Base-by-base conservation (phyloP, 1,140 invertebrate species). In the Harlomillsia oculata region DNA sequence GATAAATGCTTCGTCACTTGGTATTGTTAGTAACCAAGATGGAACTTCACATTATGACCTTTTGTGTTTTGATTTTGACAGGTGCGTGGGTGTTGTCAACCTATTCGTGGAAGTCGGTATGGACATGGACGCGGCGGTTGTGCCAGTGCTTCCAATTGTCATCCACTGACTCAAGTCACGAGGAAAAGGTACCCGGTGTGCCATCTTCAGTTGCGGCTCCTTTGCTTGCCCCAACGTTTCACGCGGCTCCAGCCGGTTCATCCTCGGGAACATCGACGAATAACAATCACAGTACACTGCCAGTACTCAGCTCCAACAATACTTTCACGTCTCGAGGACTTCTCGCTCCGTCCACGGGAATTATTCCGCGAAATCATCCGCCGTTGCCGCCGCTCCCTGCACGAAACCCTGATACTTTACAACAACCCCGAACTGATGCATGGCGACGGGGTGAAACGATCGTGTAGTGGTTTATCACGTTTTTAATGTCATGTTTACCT, bases 61-160 rank as follows among this genome's bases (percentile, higher is more conserved):
- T 46, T 45, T 53, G 52, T 52, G n/a, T 45, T n/a, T 1, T 46
- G 29, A 8, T 11, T 45, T 28, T 54, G 20, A 32, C 57, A 64
- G 63, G 63, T 61, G 63, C 62, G 20, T 65, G 63, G 63, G 56
- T 65, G 37, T 41, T 65, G 37, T 65, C 59, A 48, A 61, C 60
- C 5, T 62, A 51, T 43, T 62, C 63, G 4, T 64, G 55, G 56
- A 59, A 56, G 32, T 62, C 59, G 30, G 9, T 56, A 25, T 59
- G 53, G 30, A 37, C 43, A 14, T 32, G 56, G n/a, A 20, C 48
- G 16, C 21, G 36, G 9, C 29, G 49, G n/a, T 36, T 51, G 23
- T 61, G 53, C 36, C 41, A 37, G 23, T 61, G 59, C 29, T 44
- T 53, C 49, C 52, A 44, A n/a, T 29, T 56, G 36, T 25, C 36